phyloP scores from a whole-genome alignment of 2,888 invertebrate species.

The Boloria selene region DNA sequence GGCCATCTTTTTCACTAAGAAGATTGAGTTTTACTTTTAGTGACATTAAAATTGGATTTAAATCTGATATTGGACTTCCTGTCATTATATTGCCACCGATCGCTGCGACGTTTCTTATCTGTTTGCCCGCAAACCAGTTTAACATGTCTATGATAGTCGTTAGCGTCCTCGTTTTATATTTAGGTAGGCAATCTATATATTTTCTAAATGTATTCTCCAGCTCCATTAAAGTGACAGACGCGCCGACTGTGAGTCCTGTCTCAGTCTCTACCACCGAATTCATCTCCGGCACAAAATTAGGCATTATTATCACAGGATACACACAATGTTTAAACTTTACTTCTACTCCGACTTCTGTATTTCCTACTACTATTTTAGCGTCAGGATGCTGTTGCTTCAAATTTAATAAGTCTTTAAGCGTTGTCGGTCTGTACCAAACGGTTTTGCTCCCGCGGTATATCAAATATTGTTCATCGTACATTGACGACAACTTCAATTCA shows the following conservation, averaged over 20 bases:
- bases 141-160: slow-evolving; percentile 90
- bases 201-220: slow-evolving; percentile 85
- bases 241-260: slow-evolving; percentile 87
- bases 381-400: slow-evolving; percentile 85
- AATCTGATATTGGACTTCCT: slow-evolving; percentile 97
- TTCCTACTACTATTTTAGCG: slow-evolving; percentile 90
- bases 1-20: slow-evolving; percentile 78
- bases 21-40: slow-evolving; percentile 89
- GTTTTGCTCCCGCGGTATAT: slow-evolving; percentile 77
- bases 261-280: slow-evolving; percentile 80
- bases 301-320: slow-evolving; percentile 91
- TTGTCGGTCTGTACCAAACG: slow-evolving; percentile 87
- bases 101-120: slow-evolving; percentile 97
- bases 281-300: slow-evolving; percentile 92
- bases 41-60: slow-evolving; percentile 95
- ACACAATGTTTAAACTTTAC: slow-evolving; percentile 89
- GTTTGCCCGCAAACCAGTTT: slow-evolving; percentile 97
- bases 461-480: slow-evolving; percentile 82
- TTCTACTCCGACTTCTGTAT: slow-evolving; percentile 93
- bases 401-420: slow-evolving; percentile 81
- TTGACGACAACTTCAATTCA: slow-evolving; percentile 84
- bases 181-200: slow-evolving; percentile 81
- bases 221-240: slow-evolving; percentile 90
- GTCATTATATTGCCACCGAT: slow-evolving; percentile 97
- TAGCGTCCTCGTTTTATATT: slow-evolving; percentile 85